Percentiles rank a stretch among this genome's conserved stretches.
Evolutionary conservation across 2,113 vertebrate species (phyloP).

Genomic region (Miniopterus natalensis): DNA sequence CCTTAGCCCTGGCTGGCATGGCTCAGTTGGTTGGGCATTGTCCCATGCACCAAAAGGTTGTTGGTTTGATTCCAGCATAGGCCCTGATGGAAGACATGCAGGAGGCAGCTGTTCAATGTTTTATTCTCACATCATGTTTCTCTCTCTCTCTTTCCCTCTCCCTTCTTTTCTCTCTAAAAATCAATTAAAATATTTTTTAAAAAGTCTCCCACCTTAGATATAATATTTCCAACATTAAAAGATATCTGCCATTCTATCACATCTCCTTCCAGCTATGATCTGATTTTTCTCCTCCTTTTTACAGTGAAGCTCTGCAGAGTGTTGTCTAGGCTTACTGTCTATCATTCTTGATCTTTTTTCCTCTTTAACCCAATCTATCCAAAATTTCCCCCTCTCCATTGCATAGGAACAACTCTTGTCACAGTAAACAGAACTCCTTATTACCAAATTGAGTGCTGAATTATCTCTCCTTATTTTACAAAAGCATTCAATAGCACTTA

Average conservation of each 20-base stretch:
- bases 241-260: background rate
- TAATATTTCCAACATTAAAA: conserved; percentile 27
- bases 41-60: too few relatives aligned
- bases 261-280: background rate
- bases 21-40: too few relatives aligned
- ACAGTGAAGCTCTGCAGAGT: background rate
- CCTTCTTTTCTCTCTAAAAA: too few relatives aligned
- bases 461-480: background rate
- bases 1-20: too few relatives aligned
- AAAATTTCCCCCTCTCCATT: background rate
- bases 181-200: too few relatives aligned
- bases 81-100: too few relatives aligned
- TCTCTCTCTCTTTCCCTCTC: too few relatives aligned
- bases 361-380: background rate
- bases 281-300: background rate
- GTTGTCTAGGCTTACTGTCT: background rate
- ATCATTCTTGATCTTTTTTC: background rate
- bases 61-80: too few relatives aligned
- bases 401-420: background rate
- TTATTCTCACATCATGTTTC: too few relatives aligned
- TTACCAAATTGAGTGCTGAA: background rate
- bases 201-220: background rate
- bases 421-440: background rate
- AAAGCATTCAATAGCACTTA: background rate
- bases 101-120: too few relatives aligned